phyloP scores from a whole-genome alignment of 1,140 invertebrate genomes.

The Zophobas atratus region DNA sequence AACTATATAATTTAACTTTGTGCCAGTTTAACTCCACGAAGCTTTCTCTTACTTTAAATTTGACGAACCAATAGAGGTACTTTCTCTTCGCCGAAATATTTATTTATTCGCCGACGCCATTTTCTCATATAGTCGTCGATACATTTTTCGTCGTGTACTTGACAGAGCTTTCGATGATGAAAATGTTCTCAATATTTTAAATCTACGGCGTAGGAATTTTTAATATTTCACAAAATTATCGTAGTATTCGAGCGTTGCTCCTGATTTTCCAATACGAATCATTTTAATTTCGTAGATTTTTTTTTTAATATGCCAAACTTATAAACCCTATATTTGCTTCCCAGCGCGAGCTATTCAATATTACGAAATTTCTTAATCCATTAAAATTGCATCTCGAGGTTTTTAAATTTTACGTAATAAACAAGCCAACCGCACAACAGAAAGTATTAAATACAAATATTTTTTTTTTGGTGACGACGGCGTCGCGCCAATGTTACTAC shows the following conservation, averaged over 20 bases:
- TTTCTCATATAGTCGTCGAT: constrained; percentile 17
- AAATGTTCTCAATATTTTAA: constrained; percentile 2
- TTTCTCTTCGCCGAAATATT: neutral
- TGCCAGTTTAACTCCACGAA: constrained; percentile 38
- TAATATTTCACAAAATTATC: constrained; percentile 19
- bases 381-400: too few species aligned
- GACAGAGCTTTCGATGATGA: constrained; percentile 21
- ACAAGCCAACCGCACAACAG: too few species aligned
- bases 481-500: too few species aligned
- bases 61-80: too few species aligned
- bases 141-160: constrained; percentile 21
- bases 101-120: constrained; percentile 12
- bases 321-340: neutral
- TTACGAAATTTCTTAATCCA: too few species aligned
- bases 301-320: neutral
- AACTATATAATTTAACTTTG: constrained; percentile 42
- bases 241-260: neutral
- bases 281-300: constrained; percentile 19
- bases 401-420: too few species aligned
- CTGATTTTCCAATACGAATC: constrained; percentile 22
- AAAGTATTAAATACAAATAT: too few species aligned
- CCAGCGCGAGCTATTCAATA: too few species aligned
- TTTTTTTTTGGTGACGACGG: too few species aligned
- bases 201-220: constrained; percentile 16
- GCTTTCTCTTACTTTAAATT: too few species aligned